These are phyloP conservation scores for Pinctada fucata DNA, from an alignment of 2,888 invertebrate species.

Conservation along the genomic window DNA sequence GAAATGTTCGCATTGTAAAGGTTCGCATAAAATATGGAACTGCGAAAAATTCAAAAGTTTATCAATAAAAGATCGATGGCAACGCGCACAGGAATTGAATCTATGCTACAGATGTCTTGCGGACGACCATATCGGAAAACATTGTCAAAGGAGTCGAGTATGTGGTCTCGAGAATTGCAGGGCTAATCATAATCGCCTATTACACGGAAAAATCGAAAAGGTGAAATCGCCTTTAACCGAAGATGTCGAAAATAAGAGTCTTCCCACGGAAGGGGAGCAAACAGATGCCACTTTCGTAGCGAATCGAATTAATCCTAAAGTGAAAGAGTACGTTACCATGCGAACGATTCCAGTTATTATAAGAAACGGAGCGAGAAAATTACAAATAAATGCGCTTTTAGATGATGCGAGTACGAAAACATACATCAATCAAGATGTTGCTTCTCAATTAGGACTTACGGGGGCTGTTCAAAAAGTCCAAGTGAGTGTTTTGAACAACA, in stretches of 20 bases:
- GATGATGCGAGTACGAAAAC: constrained; percentile 50
- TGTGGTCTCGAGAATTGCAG: constrained; percentile 22
- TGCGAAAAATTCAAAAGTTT: constrained; percentile 18
- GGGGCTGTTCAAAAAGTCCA: constrained; percentile 16
- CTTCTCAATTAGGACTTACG: constrained; percentile 33
- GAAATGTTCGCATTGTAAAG: constrained; percentile 4
- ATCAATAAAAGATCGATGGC: constrained; percentile 6
- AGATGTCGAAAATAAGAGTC: too few relatives aligned
- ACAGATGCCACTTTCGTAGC: too few relatives aligned
- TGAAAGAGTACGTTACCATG: constrained; percentile 22
- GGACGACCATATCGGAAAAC: constrained; percentile 13
- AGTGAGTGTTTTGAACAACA: constrained; percentile 31
- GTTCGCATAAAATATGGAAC: constrained; percentile 27
- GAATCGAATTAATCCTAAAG: too few relatives aligned
- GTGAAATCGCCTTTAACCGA: too few relatives aligned
- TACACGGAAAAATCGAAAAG: constrained; percentile 3
- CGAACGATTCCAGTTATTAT: constrained; percentile 45
- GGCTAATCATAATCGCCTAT: constrained; percentile 24
- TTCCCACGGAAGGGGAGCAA: too few relatives aligned
- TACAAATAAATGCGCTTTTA: constrained; percentile 44
- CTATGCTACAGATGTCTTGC: constrained; percentile 32
- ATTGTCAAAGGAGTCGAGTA: constrained; percentile 16
- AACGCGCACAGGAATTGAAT: constrained; percentile 2
- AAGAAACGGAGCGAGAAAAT: constrained; percentile 10
- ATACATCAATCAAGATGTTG: constrained; percentile 43